These are phyloP conservation scores for Amblyornis subalaris DNA, from an alignment of 2,113 vertebrate genomes.

Conservation along the genomic window DNA sequence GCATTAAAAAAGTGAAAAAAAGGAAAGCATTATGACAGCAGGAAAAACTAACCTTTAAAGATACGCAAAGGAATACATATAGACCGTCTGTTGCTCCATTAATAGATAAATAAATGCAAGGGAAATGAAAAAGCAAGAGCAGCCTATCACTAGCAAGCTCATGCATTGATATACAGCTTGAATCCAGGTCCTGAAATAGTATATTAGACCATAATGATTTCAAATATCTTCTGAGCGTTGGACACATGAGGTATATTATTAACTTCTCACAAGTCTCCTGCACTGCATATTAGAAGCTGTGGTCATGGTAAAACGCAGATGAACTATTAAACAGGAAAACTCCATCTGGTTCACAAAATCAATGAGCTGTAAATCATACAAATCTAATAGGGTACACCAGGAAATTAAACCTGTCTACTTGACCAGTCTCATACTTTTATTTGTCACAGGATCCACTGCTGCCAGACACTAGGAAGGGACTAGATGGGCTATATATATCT, in stretches of 20 bases:
- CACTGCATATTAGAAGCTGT: slow-evolving; percentile 30
- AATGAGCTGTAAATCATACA: background rate
- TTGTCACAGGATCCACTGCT: background rate
- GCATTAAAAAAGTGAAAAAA: background rate
- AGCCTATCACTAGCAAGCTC: slow-evolving; percentile 24
- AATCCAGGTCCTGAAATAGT: slow-evolving; percentile 20
- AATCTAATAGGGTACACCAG: background rate
- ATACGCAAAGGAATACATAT: background rate
- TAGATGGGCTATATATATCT: background rate
- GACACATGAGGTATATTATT: background rate
- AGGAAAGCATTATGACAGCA: background rate
- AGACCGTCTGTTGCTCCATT: background rate
- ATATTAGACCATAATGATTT: slow-evolving; percentile 29
- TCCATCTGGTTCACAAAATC: background rate
- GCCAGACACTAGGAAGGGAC: background rate
- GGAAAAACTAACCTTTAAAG: background rate
- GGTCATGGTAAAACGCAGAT: background rate
- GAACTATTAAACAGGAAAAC: background rate
- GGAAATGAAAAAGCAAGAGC: background rate
- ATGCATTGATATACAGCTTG: background rate
- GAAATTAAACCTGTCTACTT: background rate
- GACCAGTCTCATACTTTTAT: background rate
- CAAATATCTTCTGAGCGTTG: background rate
- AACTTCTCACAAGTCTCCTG: slow-evolving; percentile 21
- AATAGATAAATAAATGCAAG: slow-evolving; percentile 23